phyloP scores from a whole-genome alignment of 2,797 vertebrate genomes.

The Lepus oiostolus region DNA sequence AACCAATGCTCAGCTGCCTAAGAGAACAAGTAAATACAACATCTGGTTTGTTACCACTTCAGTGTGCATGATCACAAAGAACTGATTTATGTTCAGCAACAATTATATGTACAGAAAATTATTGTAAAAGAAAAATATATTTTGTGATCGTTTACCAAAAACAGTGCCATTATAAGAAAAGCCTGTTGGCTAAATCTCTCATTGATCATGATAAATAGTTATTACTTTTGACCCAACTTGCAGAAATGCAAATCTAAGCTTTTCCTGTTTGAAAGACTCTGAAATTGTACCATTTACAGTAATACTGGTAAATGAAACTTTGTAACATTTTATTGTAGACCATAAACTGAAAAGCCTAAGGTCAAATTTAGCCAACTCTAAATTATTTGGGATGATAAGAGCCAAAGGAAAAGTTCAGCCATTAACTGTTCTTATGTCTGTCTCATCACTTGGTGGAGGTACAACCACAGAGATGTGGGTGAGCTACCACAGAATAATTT shows the following conservation, averaged over 20 bases:
- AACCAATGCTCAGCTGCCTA: background rate
- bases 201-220: conserved; percentile 20
- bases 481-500: background rate
- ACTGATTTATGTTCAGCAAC: conserved; percentile 37
- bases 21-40: conserved; percentile 29
- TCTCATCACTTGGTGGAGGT: background rate
- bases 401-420: background rate
- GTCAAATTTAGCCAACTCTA: background rate
- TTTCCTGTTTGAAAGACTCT: conserved; percentile 45
- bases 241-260: conserved; percentile 15
- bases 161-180: conserved; percentile 42
- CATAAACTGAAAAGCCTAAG: background rate
- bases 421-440: background rate
- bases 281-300: conserved; percentile 46
- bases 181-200: background rate
- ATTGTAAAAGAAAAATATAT: conserved; percentile 55
- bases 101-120: conserved; percentile 11
- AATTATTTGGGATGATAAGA: background rate
- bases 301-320: background rate
- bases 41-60: conserved; percentile 53
- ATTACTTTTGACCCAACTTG: conserved; percentile 47
- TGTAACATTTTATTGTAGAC: background rate
- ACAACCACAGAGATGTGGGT: background rate
- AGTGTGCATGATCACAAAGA: conserved; percentile 20
- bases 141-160: conserved; percentile 46